Evolutionary conservation across 53 echinoderm and acorn worm species (phyloP), one percentile per base, ranked within the genome.

Genomic region (Apostichopus leukothele): DNA sequence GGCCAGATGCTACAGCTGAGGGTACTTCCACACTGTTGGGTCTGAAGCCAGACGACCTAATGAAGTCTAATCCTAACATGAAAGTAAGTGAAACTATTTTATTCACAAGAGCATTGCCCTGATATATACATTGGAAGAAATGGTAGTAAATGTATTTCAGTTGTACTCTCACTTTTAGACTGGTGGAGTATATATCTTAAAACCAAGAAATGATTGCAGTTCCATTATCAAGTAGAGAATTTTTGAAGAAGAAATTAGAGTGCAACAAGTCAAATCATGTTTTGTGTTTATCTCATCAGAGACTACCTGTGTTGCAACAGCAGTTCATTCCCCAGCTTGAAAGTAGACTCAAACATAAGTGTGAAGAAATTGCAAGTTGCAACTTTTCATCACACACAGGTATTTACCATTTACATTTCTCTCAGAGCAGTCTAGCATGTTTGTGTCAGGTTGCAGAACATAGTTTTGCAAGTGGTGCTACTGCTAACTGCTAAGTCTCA

Each of bases 311-410:
- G 14, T 66, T 97, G 60, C 95, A 97, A 88, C 97, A 95, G 78
- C 97, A 94, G 76, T 78, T 95, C 25, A 97, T 97, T 19, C 97
- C 97, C 6, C 78, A 92, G 52, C 61, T 97, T 53, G 97, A 95
- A 51, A 94, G 94, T 39, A 73, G 93, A 78, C 87, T 97, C 5
- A 54, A 94, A 50, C 91, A 91, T 74, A 95, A 97, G 79, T 97
- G 97, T 88, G 95, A 97, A 88, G 93, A 94, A 87, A 83, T 97
- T 13, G 94, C 83, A 5, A 77, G 84, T 22, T 93, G 90, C 63
- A 93, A 94, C 61, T 89, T 89, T 25, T 75, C 90, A 22, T 80
- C 92, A 86, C 51, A 7, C 78, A 83, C 77, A 89, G 84, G 81
- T 81, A 81, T 81, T 71, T n/a, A 18, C 20, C 6, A 18, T 6